Evolutionary conservation across 1,140 invertebrate species (phyloP).

Genomic region (Octopus sinensis): DNA sequence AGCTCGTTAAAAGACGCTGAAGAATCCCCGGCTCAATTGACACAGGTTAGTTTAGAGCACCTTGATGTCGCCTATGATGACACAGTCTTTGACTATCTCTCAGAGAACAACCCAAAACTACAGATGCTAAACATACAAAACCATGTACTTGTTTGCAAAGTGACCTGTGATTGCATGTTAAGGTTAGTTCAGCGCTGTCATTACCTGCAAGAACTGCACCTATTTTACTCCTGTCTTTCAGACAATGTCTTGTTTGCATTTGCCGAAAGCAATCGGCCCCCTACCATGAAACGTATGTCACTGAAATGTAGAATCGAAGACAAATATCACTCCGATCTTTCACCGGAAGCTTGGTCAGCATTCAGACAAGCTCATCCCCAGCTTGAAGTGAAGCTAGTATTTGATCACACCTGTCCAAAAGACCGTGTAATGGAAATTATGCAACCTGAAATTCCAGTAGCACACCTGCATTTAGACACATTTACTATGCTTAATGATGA

Average conservation of each 20-base stretch:
- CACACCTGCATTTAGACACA: slow-evolving; percentile 42
- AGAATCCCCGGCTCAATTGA: slow-evolving; percentile 21
- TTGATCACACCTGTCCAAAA: slow-evolving; percentile 47
- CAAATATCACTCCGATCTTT: slow-evolving; percentile 39
- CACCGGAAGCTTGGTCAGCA: slow-evolving; percentile 35
- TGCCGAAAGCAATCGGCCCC: slow-evolving; percentile 26
- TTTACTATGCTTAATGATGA: slow-evolving; percentile 44
- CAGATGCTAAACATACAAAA: slow-evolving; percentile 47
- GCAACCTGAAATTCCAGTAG: slow-evolving; percentile 46
- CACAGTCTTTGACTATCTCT: slow-evolving; percentile 36
- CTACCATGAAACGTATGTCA: slow-evolving; percentile 31
- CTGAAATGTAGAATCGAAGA: slow-evolving; percentile 41
- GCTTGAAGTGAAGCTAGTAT: slow-evolving; percentile 40
- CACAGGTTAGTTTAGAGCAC: slow-evolving; percentile 38
- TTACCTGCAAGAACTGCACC: slow-evolving; percentile 34
- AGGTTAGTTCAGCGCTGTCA: slow-evolving; percentile 35
- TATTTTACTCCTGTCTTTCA: slow-evolving; percentile 41
- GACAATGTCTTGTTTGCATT: slow-evolving; percentile 40
- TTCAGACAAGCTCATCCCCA: slow-evolving; percentile 31
- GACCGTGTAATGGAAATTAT: slow-evolving; percentile 37
- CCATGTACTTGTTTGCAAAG: slow-evolving; percentile 39
- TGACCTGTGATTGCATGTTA: slow-evolving; percentile 32
- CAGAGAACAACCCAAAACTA: slow-evolving; percentile 39
- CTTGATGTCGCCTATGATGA: slow-evolving; percentile 40
- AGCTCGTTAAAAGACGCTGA: background rate